Evolutionary conservation across 2,888 invertebrate species (phyloP).

Genomic region (Margaritifera margaritifera): DNA sequence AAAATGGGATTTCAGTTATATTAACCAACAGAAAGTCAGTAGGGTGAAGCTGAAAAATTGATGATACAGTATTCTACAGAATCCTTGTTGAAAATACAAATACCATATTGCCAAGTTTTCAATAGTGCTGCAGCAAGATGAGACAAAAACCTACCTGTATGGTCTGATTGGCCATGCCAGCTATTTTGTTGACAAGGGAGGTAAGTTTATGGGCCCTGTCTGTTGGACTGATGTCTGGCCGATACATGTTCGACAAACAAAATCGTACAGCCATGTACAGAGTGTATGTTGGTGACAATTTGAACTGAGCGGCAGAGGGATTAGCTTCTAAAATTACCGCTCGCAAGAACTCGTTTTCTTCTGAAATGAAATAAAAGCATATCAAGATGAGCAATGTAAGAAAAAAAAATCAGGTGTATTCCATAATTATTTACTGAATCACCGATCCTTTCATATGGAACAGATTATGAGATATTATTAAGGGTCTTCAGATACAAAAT

Average conservation of each 20-base stretch:
- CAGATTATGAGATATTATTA: no score
- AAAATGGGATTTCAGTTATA: no score
- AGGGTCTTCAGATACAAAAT: no score
- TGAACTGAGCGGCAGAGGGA: constrained; percentile 81
- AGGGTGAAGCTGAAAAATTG: no score
- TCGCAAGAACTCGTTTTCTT: constrained; percentile 92
- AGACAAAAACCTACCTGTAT: constrained; percentile 79
- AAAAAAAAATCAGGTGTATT: background rate
- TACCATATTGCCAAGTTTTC: no score
- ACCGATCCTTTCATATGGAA: no score
- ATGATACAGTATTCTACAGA: no score
- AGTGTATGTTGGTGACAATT: constrained; percentile 96
- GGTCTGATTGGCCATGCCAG: constrained; percentile 86
- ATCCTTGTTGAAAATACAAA: no score
- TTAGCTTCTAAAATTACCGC: constrained; percentile 89
- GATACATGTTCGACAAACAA: constrained; percentile 93
- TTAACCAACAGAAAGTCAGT: no score
- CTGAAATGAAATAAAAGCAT: constrained; percentile 40
- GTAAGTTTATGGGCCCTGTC: constrained; percentile 94
- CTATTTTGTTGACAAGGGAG: constrained; percentile 90
- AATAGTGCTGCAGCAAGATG: no score
- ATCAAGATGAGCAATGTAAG: background rate
- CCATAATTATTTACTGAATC: no score
- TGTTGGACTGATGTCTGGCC: constrained; percentile 91
- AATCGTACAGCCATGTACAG: constrained; percentile 95